Conservation (phyloP, 2,113 vertebrate genomes). For the Silurus glanis region DNA sequence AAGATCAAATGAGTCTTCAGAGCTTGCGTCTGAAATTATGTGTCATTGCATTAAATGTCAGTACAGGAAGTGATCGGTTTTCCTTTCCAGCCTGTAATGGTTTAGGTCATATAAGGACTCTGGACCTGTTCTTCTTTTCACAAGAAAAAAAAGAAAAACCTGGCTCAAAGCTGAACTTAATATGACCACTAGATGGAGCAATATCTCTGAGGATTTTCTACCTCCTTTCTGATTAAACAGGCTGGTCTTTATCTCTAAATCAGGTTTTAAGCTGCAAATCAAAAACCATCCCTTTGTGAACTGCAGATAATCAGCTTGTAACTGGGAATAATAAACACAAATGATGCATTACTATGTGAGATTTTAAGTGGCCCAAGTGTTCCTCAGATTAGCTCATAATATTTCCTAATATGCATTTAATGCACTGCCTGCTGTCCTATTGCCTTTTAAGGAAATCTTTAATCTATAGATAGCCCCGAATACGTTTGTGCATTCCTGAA, state of each 20-base stretch:
- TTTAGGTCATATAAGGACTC: neutral
- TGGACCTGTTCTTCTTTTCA: neutral
- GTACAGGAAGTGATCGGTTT: neutral
- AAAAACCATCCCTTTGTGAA: neutral
- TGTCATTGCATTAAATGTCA: neutral
- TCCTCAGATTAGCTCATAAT: slow-evolving; percentile 5
- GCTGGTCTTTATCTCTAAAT: neutral
- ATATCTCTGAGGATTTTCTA: neutral
- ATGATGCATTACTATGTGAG: neutral
- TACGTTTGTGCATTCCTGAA: slow-evolving; percentile 1
- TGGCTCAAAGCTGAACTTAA: neutral
- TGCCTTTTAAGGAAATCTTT: neutral
- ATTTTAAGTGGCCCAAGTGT: neutral
- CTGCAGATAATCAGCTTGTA: neutral
- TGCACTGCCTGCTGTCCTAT: neutral
- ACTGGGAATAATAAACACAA: neutral
- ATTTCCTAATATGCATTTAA: slow-evolving; percentile 11
- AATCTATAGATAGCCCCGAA: neutral
- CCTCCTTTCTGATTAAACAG: neutral
- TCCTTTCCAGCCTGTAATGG: neutral
- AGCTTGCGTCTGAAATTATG: neutral
- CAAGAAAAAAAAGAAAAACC: neutral
- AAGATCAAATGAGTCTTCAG: neutral
- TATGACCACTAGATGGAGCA: slow-evolving; percentile 33
- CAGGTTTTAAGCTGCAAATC: neutral